Conservation (phyloP, 2,888 invertebrate species). For the Rhopalosiphum nymphaeae region DNA sequence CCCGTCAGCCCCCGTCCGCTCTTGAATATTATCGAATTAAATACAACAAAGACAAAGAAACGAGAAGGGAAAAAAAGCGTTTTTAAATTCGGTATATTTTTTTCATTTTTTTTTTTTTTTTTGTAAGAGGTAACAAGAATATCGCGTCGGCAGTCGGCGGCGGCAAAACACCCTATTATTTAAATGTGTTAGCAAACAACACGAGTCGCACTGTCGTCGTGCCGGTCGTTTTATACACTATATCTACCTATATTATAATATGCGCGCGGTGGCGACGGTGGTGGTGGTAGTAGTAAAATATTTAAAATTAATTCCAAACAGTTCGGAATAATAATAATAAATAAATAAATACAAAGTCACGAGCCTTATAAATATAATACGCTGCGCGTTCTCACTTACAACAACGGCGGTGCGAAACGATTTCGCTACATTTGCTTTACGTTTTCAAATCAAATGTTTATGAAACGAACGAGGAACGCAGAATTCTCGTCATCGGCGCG, state of each 20-base stretch:
- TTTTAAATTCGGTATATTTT: constrained; percentile 53
- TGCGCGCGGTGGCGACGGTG: not conserved
- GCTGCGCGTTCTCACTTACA: constrained; percentile 8
- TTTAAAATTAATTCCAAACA: constrained; percentile 57
- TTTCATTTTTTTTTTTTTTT: not conserved
- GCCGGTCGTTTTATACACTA: constrained; percentile 9
- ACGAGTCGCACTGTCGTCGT: not conserved
- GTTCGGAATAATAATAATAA: not conserved
- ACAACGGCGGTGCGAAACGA: not conserved
- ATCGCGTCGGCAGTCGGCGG: constrained; percentile 32
- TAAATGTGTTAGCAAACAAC: constrained; percentile 62
- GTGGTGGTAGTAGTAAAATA: constrained; percentile 43
- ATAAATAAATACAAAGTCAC: constrained; percentile 36
- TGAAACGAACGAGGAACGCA: not conserved
- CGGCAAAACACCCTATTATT: constrained; percentile 59
- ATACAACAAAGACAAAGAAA: constrained; percentile 55
- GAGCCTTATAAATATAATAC: not conserved
- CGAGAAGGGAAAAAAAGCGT: constrained; percentile 6
- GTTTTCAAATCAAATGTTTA: constrained; percentile 44
- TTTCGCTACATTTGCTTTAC: constrained; percentile 24
- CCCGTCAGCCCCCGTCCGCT: constrained; percentile 25
- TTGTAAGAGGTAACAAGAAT: constrained; percentile 35
- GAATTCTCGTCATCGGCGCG: not conserved
- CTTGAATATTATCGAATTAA: constrained; percentile 58
- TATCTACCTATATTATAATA: not conserved